These are phyloP conservation scores for Antrozous pallidus DNA, from an alignment of 2,797 vertebrate genomes.

Conservation along the genomic window DNA sequence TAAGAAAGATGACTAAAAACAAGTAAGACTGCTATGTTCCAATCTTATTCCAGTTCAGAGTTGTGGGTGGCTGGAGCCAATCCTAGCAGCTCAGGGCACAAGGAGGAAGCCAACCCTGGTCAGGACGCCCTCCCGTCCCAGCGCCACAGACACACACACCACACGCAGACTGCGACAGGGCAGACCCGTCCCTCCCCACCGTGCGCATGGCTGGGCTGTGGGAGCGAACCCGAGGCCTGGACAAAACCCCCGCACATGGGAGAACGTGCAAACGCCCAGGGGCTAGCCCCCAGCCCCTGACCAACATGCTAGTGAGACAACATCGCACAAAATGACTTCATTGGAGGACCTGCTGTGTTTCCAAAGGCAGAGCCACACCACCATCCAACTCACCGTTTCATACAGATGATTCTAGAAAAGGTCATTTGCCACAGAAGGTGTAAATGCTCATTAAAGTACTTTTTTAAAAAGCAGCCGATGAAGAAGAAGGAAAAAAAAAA, in stretches of 20 bases:
- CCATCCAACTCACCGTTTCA: neutral
- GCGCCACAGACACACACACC: neutral
- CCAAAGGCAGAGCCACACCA: neutral
- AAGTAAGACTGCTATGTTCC: neutral
- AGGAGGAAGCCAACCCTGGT: neutral
- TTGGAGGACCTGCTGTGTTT: neutral
- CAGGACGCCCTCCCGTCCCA: neutral
- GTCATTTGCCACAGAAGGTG: slow-evolving; percentile 13
- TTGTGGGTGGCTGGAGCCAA: neutral
- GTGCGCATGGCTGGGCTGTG: no score
- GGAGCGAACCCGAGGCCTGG: neutral
- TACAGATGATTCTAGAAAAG: slow-evolving; percentile 43
- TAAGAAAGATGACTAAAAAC: neutral
- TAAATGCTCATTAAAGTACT: slow-evolving; percentile 59
- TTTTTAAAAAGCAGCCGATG: slow-evolving; percentile 41
- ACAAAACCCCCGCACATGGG: neutral
- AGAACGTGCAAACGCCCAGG: neutral
- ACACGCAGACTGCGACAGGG: neutral
- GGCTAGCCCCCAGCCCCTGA: neutral
- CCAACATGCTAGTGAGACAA: neutral
- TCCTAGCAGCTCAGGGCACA: neutral
- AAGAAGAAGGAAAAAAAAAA: neutral
- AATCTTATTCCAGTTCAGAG: neutral
- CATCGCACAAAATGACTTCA: neutral
- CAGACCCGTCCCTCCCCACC: neutral